Base-by-base conservation (phyloP, 1,140 invertebrate genomes). In the Druon quercuslanigerum region DNA sequence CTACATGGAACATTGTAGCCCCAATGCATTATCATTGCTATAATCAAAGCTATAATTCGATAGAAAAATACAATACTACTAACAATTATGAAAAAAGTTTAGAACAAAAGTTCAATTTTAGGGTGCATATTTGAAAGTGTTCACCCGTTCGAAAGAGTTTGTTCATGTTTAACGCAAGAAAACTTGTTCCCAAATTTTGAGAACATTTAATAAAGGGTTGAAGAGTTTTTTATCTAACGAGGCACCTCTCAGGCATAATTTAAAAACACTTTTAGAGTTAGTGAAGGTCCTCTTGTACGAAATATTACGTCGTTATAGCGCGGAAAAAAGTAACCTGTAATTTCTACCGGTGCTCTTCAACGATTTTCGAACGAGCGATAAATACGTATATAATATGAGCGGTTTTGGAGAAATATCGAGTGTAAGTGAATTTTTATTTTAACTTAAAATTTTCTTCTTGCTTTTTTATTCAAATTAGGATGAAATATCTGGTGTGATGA, bases 241-340 rank as follows among this genome's bases (percentile, higher is more conserved):
- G 60, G 25, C 33, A 33, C 25, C 25, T 7, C 60, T 66, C 25
- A 13, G 46, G 33, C 25, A 66, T 66, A 66, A 66, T 66, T 40
- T 66, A 66, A 66, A 66, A 66, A 66, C 60, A 66, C 60, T 66
- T 66, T 66, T 25, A 5, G 33, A 66, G 60, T 40, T 40, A 66
- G 60, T 11, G 33, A 66, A 66, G 60, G 14, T 66, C 46, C 33
- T 66, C 60, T 66, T 33, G 13, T 40, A 66, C n/a, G 60, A 66
- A 66, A 66, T 20, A 66, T 66, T 66, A 33, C 25, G 5, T 66
- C 60, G 60, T 66, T 66, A 66, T 33, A 20, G 20, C 20, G 25
- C 60, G 60, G 60, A 33, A 66, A 66, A 66, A 66, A 66, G 60
- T 66, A 66, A 40, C 60, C 60, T 66, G 60, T 40, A 66, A 66